These are phyloP conservation scores for Centropus bengalensis DNA, from an alignment of 2,113 vertebrate species.

Conservation along the genomic window DNA sequence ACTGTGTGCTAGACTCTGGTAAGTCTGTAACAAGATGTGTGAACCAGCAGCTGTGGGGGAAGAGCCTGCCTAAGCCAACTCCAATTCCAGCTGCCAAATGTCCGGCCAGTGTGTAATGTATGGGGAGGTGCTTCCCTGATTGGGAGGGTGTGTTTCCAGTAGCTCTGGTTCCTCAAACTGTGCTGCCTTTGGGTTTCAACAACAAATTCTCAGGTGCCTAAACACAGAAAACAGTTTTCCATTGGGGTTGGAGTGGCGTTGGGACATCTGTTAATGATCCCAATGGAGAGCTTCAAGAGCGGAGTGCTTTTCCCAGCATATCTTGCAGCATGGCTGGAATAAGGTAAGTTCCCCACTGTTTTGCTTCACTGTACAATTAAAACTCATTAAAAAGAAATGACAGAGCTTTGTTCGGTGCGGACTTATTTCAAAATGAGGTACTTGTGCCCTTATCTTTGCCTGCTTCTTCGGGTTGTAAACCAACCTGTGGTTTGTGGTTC, in stretches of 20 bases:
- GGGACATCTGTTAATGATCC: not conserved
- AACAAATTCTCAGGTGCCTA: not conserved
- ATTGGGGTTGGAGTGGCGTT: not conserved
- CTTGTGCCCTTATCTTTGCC: not conserved
- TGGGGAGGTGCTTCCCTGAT: too few species aligned
- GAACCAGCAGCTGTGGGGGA: not conserved
- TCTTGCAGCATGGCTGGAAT: not conserved
- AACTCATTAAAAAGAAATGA: slow-evolving; percentile 5
- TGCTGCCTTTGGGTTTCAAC: not conserved
- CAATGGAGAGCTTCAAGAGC: not conserved
- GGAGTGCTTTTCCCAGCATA: not conserved
- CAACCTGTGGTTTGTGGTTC: not conserved
- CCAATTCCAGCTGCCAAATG: not conserved
- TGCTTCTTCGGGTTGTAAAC: not conserved
- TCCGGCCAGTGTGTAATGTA: not conserved
- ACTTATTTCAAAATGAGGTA: not conserved
- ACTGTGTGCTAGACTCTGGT: not conserved
- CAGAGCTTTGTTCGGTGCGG: not conserved
- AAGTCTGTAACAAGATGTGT: not conserved
- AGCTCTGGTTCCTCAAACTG: not conserved
- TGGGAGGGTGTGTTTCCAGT: not conserved
- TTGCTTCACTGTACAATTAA: not conserved
- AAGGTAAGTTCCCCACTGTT: not conserved
- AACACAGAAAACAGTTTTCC: not conserved
- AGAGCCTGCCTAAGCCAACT: not conserved